Evolutionary conservation across 2,888 invertebrate genomes (phyloP).

Genomic region (Perdita meconis): DNA sequence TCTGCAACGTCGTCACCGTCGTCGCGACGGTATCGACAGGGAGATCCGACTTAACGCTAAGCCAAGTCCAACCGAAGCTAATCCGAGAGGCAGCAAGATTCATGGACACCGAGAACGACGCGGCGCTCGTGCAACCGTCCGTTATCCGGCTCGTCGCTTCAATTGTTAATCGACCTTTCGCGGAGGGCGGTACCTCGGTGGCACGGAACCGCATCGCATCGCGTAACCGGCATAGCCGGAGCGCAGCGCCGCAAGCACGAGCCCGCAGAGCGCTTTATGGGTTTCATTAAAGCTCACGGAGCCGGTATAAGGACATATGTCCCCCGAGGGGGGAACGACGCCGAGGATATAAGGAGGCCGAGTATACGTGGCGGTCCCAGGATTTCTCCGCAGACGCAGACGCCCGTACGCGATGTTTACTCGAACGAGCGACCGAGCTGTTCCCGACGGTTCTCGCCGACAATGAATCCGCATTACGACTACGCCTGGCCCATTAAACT

Average conservation of each 20-base stretch:
- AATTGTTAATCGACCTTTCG: slow-evolving; percentile 59
- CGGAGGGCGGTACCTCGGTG: slow-evolving; percentile 27
- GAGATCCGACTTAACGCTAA: background rate
- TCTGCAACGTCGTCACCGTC: too few relatives aligned
- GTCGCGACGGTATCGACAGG: background rate
- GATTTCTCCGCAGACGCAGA: slow-evolving; percentile 51
- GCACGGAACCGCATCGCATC: slow-evolving; percentile 36
- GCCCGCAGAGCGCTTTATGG: slow-evolving; percentile 73
- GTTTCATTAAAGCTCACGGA: slow-evolving; percentile 76
- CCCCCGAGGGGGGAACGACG: slow-evolving; percentile 31
- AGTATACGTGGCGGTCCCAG: slow-evolving; percentile 42
- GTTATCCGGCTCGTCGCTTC: slow-evolving; percentile 40
- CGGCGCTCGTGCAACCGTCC: slow-evolving; percentile 6
- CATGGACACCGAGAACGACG: slow-evolving; percentile 9
- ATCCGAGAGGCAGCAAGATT: slow-evolving; percentile 8
- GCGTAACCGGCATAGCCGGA: slow-evolving; percentile 37
- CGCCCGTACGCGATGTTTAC: slow-evolving; percentile 73
- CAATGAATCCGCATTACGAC: slow-evolving; percentile 78
- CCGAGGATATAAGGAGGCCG: slow-evolving; percentile 41
- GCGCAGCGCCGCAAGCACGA: slow-evolving; percentile 55
- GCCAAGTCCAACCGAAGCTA: background rate
- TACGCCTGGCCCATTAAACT: slow-evolving; percentile 78
- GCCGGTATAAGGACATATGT: slow-evolving; percentile 61
- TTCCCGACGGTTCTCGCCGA: slow-evolving; percentile 68
- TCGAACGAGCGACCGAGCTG: slow-evolving; percentile 69